Conservation (phyloP, 1,140 invertebrate genomes). For the Cyrtorhinus lividipennis region DNA sequence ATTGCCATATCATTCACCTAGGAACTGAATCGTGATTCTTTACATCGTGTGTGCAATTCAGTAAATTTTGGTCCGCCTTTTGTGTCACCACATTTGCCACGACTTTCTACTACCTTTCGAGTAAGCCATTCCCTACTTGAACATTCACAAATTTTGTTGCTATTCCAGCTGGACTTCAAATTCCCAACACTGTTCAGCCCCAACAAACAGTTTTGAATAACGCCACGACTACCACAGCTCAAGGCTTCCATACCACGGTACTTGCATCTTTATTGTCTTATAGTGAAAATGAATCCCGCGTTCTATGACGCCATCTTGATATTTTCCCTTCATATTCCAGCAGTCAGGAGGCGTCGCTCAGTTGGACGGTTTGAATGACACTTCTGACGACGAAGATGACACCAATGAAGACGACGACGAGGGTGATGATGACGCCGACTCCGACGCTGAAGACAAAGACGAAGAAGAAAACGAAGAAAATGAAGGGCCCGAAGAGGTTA, state of each 20-base stretch:
- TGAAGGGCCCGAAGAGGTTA: conserved; percentile 37
- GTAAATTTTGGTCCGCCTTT: too few species aligned
- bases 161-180: neutral
- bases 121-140: too few species aligned
- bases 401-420: conserved; percentile 25
- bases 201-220: neutral
- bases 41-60: too few species aligned
- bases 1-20: too few species aligned
- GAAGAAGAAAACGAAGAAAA: conserved; percentile 25
- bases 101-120: too few species aligned
- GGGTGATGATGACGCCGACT: conserved; percentile 24
- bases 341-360: conserved; percentile 27
- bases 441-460: conserved; percentile 25
- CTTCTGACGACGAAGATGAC: conserved; percentile 27
- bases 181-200: neutral
- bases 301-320: too few species aligned
- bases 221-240: neutral
- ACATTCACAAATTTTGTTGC: too few species aligned
- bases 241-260: neutral
- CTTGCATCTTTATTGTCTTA: too few species aligned
- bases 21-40: too few species aligned
- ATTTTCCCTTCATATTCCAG: neutral
- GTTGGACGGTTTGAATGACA: conserved; percentile 31
- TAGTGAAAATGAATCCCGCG: too few species aligned
- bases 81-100: too few species aligned